phyloP scores from a whole-genome alignment of 2,113 vertebrate species.

The Ptilorrhoa leucosticta region DNA sequence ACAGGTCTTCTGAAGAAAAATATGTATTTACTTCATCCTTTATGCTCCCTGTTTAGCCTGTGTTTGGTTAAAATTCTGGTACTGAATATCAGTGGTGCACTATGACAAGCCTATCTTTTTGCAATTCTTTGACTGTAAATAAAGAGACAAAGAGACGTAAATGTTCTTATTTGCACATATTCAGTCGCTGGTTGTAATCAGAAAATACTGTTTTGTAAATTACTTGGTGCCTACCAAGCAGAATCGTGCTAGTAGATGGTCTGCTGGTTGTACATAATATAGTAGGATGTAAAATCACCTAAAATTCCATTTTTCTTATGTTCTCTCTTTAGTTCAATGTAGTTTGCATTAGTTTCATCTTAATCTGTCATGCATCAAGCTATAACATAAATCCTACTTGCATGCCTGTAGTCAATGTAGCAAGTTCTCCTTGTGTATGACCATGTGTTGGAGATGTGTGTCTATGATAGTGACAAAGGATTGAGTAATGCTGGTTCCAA shows the following conservation, averaged over 20 bases:
- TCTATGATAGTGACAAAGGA: background rate
- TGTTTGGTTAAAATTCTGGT: background rate
- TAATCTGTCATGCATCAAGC: background rate
- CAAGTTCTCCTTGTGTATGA: background rate
- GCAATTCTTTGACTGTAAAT: background rate
- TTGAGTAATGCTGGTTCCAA: background rate
- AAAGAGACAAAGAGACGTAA: background rate
- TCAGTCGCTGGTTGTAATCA: background rate
- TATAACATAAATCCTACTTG: background rate
- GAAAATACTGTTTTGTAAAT: background rate
- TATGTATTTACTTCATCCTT: background rate
- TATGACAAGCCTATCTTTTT: background rate
- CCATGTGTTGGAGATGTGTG: background rate
- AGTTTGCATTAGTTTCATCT: background rate
- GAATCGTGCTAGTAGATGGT: background rate
- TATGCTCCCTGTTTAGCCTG: background rate
- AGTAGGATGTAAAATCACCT: background rate
- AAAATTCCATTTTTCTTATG: background rate
- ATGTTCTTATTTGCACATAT: background rate
- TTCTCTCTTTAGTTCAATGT: background rate
- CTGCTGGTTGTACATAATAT: background rate
- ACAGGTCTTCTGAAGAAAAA: background rate
- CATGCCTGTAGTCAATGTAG: background rate
- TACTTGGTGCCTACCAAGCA: background rate
- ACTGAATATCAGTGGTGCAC: background rate